Base-by-base conservation (phyloP, 2,888 invertebrate species). In the Chloroclysta siterata region DNA sequence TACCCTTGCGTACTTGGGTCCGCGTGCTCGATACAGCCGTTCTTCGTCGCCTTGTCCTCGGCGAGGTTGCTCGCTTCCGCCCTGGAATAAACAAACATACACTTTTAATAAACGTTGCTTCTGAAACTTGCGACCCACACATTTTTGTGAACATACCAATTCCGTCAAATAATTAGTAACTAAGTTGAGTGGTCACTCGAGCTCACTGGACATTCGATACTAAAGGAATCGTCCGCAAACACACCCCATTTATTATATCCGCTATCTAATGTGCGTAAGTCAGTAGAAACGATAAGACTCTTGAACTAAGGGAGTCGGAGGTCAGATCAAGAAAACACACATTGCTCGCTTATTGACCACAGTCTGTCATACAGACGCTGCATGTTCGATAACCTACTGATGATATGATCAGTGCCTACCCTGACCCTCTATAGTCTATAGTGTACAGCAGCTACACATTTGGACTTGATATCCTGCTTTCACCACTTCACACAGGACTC, bases 261-360 rank as follows among this genome's bases (percentile, higher is more conserved):
- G 81, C 83, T 92, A 92, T 92, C 92, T 86, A 83, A 82, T 83
- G 85, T 90, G 84, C 88, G 89, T 88, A 88, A 86, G 80, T 79
- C 78, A 78, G 76, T 79, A 66, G 70, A 78, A 75, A 75, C 61
- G 87, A 90, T 88, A 90, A 89, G 78, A 82, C 74, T 76, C 78
- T 70, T 85, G 84, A 84, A 81, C 84, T 77, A 76, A 80, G 74
- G 77, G 78, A 80, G 78, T 74, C 84, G 80, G 81, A 81, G 91
- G 89, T 89, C 87, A 88, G 80, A 80, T 83, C 82, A 78, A 84
- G 83, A 87, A 85, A 85, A 85, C 80, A 83, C 62, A 69, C 77
- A 72, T 82, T 79, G 82, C 82, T 82, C 79, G 83, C 83, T 84
- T 87, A 84, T 85, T 88, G 87, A 87, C 81, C 83, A 87, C 74